Base-by-base conservation (phyloP, 2,888 invertebrate genomes). In the Drosophila subsilvestris region DNA sequence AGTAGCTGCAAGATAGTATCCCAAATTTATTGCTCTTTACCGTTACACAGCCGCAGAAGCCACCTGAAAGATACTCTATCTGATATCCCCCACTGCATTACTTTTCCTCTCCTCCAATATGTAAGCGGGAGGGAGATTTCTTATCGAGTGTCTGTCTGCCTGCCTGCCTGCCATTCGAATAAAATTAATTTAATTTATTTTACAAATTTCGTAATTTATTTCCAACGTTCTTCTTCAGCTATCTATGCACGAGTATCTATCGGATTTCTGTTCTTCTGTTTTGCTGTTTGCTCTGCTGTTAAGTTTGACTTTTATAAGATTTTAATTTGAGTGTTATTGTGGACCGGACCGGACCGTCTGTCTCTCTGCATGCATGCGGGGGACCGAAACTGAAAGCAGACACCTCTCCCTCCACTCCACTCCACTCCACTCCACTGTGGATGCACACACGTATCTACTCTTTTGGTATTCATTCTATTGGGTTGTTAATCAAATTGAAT, bases 321-420 rank as follows among this genome's bases (percentile, higher is more conserved):
- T 84, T 89, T 89, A 84, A 84, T 84, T 86, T 79, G 89, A 88
- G 84, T 88, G 80, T 89, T 88, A 86, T 87, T 80, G 87, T 80
- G 78, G 65, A 70, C 65, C 74, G 75, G 43, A 60, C 74, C 71
- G 6, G 27, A 9, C 27, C 9, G 27, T 29, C 9, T 29, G 9
- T 3, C 22, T 22, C 3, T 22, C 25, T 6, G 25, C 6, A 5
- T 25, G 6, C 25, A 25, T 25, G 25, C 25, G 25, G 25, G 25
- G 63, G 63, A 63, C 63, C 76, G 81, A 37, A 75, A 78, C 70
- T 76, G 86, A 67, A 86, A 82, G 68, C 69, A 66, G 86, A 88
- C 80, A 82, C 88, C 83, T 81, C 47, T 12, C 32, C 12, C 25
- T 25, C 25, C 6, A 6, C 25, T 6, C 25, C 6, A 25, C 6